Evolutionary conservation across 2,113 vertebrate genomes (phyloP).

Genomic region (Tautogolabrus adspersus): DNA sequence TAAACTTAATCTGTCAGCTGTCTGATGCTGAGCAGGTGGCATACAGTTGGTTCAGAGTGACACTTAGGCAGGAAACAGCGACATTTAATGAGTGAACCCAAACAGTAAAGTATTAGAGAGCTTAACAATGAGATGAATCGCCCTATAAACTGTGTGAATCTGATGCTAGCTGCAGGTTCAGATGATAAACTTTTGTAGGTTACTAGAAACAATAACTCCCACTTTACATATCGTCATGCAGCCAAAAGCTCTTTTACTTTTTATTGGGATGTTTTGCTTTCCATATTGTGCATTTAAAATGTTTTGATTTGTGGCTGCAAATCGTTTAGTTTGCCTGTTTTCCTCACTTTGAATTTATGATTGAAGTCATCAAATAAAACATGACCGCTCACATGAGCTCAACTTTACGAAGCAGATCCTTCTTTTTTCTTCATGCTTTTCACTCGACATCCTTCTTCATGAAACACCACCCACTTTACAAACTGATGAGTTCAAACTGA

Average conservation of each 20-base stretch:
- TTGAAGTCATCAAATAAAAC: background rate
- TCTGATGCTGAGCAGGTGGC: too few relatives aligned
- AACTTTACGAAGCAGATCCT: conserved; percentile 6
- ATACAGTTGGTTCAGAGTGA: too few relatives aligned
- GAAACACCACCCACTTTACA: conserved; percentile 44
- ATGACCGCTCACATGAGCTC: background rate
- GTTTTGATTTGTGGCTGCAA: background rate
- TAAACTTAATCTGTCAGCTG: too few relatives aligned
- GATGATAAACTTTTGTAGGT: too few relatives aligned
- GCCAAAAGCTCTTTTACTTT: background rate
- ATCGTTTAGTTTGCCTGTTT: background rate
- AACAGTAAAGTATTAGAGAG: background rate
- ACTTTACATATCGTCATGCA: background rate
- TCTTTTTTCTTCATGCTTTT: background rate
- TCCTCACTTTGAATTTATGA: background rate
- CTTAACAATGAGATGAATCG: background rate
- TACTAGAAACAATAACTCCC: too few relatives aligned
- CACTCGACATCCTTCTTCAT: background rate
- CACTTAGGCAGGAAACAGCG: too few relatives aligned
- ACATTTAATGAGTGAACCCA: background rate
- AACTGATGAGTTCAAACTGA: conserved; percentile 34
- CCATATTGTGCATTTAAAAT: background rate
- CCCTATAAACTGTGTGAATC: background rate
- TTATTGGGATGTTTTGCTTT: background rate
- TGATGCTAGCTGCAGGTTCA: too few relatives aligned